phyloP scores from a whole-genome alignment of 2,113 vertebrate genomes.

The Hemibagrus wyckioides region DNA sequence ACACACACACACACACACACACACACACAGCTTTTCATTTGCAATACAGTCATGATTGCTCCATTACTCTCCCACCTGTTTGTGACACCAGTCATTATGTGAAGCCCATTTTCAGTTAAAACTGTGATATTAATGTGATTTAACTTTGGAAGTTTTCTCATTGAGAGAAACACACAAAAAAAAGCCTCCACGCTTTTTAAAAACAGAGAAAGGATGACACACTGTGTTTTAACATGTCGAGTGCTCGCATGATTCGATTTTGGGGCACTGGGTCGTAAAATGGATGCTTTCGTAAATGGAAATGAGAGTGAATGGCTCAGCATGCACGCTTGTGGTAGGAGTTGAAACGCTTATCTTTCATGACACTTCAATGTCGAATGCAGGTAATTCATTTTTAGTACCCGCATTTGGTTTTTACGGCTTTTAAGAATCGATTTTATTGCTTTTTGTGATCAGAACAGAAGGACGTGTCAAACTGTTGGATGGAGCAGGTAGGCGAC shows the following conservation, averaged over 20 bases:
- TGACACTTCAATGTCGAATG: constrained; percentile 6
- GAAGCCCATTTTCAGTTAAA: constrained; percentile 44
- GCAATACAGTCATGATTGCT: constrained; percentile 12
- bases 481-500: background rate
- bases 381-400: constrained; percentile 29
- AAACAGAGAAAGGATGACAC: background rate
- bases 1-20: background rate
- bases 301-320: constrained; percentile 35
- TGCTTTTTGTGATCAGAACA: background rate
- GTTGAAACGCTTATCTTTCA: constrained; percentile 29
- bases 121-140: constrained; percentile 30
- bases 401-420: background rate
- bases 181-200: background rate
- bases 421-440: background rate
- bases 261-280: constrained; percentile 41
- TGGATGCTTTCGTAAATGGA: constrained; percentile 30
- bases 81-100: constrained; percentile 35
- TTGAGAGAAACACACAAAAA: background rate
- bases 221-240: constrained; percentile 36
- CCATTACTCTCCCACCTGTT: constrained; percentile 41
- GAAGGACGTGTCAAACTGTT: background rate
- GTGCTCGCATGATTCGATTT: constrained; percentile 31
- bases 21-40: background rate
- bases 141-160: constrained; percentile 28
- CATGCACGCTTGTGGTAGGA: constrained; percentile 23